phyloP scores from a whole-genome alignment of 2,888 invertebrate species.

The Dasysyrphus albostriatus region DNA sequence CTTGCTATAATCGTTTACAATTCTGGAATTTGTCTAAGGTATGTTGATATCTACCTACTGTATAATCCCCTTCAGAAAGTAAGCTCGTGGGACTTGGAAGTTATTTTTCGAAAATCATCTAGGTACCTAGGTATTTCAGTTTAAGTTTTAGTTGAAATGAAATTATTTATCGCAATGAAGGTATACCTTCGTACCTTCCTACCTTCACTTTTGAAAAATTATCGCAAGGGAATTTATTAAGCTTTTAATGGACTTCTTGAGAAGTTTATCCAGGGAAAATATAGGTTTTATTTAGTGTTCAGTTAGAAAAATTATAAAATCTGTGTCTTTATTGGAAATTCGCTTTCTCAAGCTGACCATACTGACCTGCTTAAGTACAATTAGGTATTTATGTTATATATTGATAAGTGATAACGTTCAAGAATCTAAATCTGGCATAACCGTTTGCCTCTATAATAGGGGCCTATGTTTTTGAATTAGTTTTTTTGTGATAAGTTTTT shows the following conservation, averaged over 20 bases:
- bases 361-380: no score
- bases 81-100: constrained; percentile 4
- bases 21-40: constrained; percentile 55
- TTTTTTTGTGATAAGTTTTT: no score
- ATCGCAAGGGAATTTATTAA: constrained; percentile 8
- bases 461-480: no score
- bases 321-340: no score
- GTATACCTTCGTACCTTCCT: no score
- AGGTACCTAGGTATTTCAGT: no score
- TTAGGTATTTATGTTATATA: no score
- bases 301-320: not conserved
- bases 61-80: constrained; percentile 9
- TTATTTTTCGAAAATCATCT: constrained; percentile 45
- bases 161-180: constrained; percentile 43
- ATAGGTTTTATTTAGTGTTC: not conserved
- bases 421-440: no score
- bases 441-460: no score
- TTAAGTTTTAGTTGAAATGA: constrained; percentile 36
- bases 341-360: no score
- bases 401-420: no score
- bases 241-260: constrained; percentile 23
- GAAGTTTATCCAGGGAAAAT: not conserved
- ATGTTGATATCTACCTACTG: constrained; percentile 38
- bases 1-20: constrained; percentile 50
- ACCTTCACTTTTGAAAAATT: not conserved